Evolutionary conservation across 2,888 invertebrate species (phyloP).

Genomic region (Sphaerophoria taeniata): DNA sequence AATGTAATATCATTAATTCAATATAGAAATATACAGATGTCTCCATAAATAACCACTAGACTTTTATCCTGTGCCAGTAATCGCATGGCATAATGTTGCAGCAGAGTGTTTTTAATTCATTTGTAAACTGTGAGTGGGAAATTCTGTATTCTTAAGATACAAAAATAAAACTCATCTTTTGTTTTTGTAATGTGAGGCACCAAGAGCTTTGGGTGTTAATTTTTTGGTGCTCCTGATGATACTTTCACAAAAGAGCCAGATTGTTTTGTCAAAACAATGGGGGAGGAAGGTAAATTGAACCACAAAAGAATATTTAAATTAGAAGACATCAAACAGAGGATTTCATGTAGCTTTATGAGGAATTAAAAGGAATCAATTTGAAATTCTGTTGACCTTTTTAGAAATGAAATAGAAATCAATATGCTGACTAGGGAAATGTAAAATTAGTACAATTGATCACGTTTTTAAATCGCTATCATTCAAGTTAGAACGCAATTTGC

Average conservation of each 20-base stretch:
- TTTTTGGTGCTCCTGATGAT: neutral
- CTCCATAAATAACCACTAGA: slow-evolving; percentile 7
- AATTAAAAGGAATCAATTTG: slow-evolving; percentile 1
- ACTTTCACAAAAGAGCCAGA: neutral
- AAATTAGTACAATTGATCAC: neutral
- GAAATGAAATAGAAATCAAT: neutral
- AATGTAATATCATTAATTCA: slow-evolving; percentile 67
- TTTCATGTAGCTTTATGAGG: neutral
- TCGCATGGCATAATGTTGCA: slow-evolving; percentile 52
- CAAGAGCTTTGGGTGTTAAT: slow-evolving; percentile 21
- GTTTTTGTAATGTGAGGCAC: neutral
- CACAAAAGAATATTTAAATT: slow-evolving; percentile 29
- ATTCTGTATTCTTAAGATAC: slow-evolving; percentile 26
- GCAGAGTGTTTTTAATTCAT: slow-evolving; percentile 7
- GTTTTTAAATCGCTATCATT: neutral
- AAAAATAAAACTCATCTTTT: slow-evolving; percentile 20
- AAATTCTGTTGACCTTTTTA: slow-evolving; percentile 10
- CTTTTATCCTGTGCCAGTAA: slow-evolving; percentile 38
- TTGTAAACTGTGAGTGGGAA: slow-evolving; percentile 1
- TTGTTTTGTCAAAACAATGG: neutral
- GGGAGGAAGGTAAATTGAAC: slow-evolving; percentile 33
- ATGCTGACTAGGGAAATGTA: neutral
- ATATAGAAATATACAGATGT: slow-evolving; percentile 38
- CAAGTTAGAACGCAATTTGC: too few relatives aligned
- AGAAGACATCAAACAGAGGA: neutral